A percentile compares a stretch with the other conserved stretches of the same genome.
Conservation (phyloP, 1,140 invertebrate genomes). For the Aculops lycopersici region DNA sequence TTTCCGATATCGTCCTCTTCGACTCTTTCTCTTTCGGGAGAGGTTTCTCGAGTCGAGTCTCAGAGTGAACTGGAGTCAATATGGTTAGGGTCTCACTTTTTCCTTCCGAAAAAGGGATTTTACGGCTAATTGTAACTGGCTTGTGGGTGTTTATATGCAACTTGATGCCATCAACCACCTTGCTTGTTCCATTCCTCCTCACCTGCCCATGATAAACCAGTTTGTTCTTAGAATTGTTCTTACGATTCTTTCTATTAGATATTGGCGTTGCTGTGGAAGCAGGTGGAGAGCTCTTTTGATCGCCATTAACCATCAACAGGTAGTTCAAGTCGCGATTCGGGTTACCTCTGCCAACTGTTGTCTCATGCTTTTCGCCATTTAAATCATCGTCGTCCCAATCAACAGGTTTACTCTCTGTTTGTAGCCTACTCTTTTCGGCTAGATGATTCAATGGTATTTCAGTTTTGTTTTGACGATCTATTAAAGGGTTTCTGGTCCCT, state of each 20-base stretch:
- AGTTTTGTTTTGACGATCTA: background rate
- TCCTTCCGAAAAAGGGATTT: no score
- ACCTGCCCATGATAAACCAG: background rate
- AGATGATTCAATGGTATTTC: no score
- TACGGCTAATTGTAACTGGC: background rate
- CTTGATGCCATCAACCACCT: background rate
- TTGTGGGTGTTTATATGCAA: background rate
- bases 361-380: background rate
- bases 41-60: background rate
- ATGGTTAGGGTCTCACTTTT: background rate
- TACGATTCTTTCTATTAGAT: background rate
- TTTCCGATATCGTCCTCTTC: background rate
- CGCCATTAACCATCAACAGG: background rate
- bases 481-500: background rate
- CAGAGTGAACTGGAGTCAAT: background rate
- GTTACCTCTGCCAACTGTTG: background rate
- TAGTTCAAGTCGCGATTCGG: background rate
- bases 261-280: background rate
- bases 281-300: background rate
- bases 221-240: background rate
- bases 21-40: background rate
- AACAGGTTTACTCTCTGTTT: no score
- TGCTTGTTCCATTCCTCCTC: background rate
- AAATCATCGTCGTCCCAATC: background rate
- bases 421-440: no score